Conservation (phyloP, 1,140 invertebrate genomes). For the Pogonus chalceus region DNA sequence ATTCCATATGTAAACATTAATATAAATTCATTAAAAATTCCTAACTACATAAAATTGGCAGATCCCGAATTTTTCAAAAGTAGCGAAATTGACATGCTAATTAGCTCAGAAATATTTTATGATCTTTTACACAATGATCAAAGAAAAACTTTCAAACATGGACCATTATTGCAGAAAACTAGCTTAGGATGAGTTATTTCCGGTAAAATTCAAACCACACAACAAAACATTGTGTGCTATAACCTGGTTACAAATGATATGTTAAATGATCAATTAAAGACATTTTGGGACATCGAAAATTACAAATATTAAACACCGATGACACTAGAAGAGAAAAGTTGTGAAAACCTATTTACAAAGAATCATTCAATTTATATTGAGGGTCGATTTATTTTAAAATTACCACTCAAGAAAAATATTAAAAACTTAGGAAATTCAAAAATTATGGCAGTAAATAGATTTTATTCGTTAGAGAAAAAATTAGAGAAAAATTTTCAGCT, state of each 20-base stretch:
- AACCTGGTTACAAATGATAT: background rate
- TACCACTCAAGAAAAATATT: background rate
- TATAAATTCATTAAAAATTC: background rate
- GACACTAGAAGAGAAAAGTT: background rate
- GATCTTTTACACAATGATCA: slow-evolving; percentile 12
- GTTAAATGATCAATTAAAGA: background rate
- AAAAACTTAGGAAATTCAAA: background rate
- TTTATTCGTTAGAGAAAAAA: background rate
- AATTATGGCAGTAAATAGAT: background rate
- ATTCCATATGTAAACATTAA: background rate
- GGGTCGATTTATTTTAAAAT: background rate
- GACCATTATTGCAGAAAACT: slow-evolving; percentile 13
- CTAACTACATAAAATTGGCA: background rate
- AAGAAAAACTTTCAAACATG: background rate
- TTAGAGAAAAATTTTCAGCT: slow-evolving; percentile 5
- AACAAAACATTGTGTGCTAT: background rate
- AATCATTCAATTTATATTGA: background rate
- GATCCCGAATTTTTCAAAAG: background rate
- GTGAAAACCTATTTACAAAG: background rate
- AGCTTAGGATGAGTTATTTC: slow-evolving; percentile 13
- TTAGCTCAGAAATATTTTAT: slow-evolving; percentile 14
- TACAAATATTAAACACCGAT: background rate
- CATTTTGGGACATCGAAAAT: background rate
- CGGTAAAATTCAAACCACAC: background rate
- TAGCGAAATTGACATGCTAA: slow-evolving; percentile 8